Evolutionary conservation across 1,140 invertebrate genomes (phyloP).

Genomic region (Drosophila setifemur): DNA sequence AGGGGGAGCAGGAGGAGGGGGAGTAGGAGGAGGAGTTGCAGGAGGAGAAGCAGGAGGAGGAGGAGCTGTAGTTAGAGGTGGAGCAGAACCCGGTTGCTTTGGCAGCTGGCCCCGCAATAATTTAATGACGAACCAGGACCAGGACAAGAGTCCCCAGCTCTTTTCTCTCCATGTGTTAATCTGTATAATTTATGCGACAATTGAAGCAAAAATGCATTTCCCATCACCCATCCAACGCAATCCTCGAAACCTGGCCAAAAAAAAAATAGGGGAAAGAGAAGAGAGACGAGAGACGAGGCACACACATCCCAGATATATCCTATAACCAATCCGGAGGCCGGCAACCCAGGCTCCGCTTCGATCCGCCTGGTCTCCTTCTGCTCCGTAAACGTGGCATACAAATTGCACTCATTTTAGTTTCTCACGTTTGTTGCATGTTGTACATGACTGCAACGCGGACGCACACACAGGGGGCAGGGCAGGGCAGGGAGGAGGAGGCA

Average conservation of each 20-base stretch:
- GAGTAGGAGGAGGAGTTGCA: background rate
- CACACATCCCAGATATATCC: conserved; percentile 18
- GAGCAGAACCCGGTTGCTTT: too few species aligned
- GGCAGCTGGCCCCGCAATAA: conserved; percentile 50
- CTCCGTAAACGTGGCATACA: conserved; percentile 73
- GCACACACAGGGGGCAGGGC: conserved; percentile 31
- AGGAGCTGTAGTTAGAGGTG: background rate
- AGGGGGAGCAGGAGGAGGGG: background rate
- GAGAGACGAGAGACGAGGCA: background rate
- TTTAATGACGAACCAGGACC: conserved; percentile 53
- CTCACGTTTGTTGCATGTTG: conserved; percentile 79
- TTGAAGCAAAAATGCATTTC: conserved; percentile 69
- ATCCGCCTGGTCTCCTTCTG: background rate
- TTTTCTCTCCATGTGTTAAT: conserved; percentile 46
- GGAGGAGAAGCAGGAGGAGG: too few species aligned
- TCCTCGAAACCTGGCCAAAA: background rate
- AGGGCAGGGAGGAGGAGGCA: too few species aligned
- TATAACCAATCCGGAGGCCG: conserved; percentile 41
- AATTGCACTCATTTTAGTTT: conserved; percentile 80
- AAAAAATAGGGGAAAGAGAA: conserved; percentile 7
- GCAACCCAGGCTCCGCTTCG: conserved; percentile 7
- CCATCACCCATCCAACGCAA: too few species aligned
- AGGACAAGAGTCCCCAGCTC: background rate
- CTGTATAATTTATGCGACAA: conserved; percentile 78
- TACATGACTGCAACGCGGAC: conserved; percentile 76